phyloP scores from a whole-genome alignment of 1,140 invertebrate genomes.

The Neodiprion lecontei region DNA sequence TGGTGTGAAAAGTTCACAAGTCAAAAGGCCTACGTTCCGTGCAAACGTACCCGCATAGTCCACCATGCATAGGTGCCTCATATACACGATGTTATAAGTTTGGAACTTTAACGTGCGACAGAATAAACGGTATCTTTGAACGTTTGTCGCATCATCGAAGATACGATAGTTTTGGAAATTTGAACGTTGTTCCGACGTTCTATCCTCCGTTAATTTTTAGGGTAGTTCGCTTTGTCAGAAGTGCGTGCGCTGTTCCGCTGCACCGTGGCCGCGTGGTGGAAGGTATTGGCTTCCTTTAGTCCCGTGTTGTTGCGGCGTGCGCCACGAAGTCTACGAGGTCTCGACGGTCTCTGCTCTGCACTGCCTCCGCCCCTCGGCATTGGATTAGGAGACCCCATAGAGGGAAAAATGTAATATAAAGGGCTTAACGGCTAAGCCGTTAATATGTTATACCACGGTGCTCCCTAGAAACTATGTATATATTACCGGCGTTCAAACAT shows the following conservation, averaged over 20 bases:
- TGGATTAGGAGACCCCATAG: slow-evolving; percentile 61
- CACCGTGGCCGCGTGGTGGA: background rate
- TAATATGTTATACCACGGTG: slow-evolving; percentile 60
- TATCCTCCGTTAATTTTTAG: slow-evolving; percentile 19
- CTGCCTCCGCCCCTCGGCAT: slow-evolving; percentile 40
- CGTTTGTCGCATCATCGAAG: background rate
- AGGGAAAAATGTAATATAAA: slow-evolving; percentile 66
- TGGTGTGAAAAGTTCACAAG: slow-evolving; percentile 41
- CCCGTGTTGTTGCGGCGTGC: background rate
- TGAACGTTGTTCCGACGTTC: slow-evolving; percentile 18
- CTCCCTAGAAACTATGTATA: slow-evolving; percentile 56
- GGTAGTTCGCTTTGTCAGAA: background rate
- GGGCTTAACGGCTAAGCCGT: slow-evolving; percentile 62
- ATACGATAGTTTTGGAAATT: background rate
- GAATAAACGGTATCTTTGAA: slow-evolving; percentile 24
- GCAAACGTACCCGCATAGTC: slow-evolving; percentile 12
- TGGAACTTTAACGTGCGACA: background rate
- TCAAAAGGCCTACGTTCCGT: slow-evolving; percentile 34
- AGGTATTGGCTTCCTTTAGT: slow-evolving; percentile 9
- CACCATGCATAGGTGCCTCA: too few species aligned
- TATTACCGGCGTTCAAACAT: slow-evolving; percentile 55
- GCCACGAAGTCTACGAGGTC: background rate
- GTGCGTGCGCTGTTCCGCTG: slow-evolving; percentile 14
- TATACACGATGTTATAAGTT: background rate
- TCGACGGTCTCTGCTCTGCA: background rate